Conservation (phyloP, 2,113 vertebrate genomes). For the Ictidomys tridecemlineatus region DNA sequence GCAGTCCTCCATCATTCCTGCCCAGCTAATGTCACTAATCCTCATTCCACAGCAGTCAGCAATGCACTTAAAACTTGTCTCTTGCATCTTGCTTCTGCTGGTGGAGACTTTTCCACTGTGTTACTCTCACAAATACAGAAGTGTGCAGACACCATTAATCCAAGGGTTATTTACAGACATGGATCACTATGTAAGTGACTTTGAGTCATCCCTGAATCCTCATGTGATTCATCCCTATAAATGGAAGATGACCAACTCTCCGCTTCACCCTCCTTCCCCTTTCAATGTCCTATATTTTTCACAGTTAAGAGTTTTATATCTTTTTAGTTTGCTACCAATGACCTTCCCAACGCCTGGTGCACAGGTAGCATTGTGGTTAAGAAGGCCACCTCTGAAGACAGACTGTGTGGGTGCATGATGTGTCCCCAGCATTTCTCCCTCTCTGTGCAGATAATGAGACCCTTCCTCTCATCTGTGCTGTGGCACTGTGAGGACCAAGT, state of each 20-base stretch:
- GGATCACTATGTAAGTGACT: not conserved
- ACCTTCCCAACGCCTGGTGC: not conserved
- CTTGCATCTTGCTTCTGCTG: not conserved
- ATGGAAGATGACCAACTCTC: not conserved
- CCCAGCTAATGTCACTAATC: not conserved
- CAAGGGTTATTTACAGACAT: not conserved
- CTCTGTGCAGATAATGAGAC: accelerated
- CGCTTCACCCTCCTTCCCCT: not conserved
- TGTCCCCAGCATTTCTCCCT: too few relatives aligned
- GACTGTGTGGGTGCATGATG: too few relatives aligned
- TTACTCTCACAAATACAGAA: not conserved
- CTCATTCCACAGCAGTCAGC: not conserved
- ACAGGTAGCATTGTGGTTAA: accelerated
- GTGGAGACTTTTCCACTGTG: not conserved
- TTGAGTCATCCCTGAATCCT: not conserved
- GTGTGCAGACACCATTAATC: not conserved
- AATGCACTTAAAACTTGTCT: not conserved
- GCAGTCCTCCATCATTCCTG: not conserved
- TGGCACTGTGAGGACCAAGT: not conserved
- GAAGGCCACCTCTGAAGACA: not conserved
- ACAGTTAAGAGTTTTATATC: too few relatives aligned
- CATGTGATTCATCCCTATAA: accelerated
- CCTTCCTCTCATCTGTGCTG: too few relatives aligned
- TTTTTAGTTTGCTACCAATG: accelerated
- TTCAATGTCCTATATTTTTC: not conserved